Conservation (phyloP, 1,140 invertebrate genomes). For the Venustaconcha ellipsiformis region DNA sequence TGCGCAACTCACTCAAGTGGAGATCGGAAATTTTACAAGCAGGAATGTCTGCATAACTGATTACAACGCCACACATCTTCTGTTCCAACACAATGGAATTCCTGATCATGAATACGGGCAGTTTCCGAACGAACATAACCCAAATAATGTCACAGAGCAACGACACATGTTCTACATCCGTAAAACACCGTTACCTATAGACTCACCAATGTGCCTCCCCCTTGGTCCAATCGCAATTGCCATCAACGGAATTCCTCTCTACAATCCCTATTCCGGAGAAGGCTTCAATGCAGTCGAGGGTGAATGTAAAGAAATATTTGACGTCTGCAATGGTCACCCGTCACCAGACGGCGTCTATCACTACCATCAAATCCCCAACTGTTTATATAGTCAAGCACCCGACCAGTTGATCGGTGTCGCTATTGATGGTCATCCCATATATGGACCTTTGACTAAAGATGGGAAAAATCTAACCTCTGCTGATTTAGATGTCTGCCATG, state of each 20-base stretch:
- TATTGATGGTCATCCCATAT: constrained; percentile 26
- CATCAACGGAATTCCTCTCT: constrained; percentile 17
- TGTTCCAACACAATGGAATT: too few species aligned
- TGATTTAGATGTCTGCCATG: constrained; percentile 23
- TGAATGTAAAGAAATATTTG: constrained; percentile 13
- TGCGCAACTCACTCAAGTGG: too few species aligned
- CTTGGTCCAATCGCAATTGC: constrained; percentile 15
- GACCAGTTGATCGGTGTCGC: constrained; percentile 29
- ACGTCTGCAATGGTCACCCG: constrained; percentile 17
- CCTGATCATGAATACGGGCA: too few species aligned
- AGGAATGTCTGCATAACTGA: too few species aligned
- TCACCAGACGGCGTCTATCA: constrained; percentile 16
- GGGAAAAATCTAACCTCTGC: constrained; percentile 12
- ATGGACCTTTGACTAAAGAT: constrained; percentile 18
- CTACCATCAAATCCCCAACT: constrained; percentile 16
- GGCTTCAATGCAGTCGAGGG: constrained; percentile 26
- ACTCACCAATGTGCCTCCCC: too few species aligned
- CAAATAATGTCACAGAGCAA: too few species aligned
- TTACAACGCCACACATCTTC: too few species aligned
- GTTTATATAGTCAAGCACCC: constrained; percentile 13
- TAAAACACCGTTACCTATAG: too few species aligned
- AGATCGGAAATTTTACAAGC: too few species aligned
- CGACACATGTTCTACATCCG: too few species aligned
- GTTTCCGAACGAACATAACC: too few species aligned
- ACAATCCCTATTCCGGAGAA: constrained; percentile 18